Evolutionary conservation across 2,888 invertebrate species (phyloP), one percentile per base, ranked within the genome.

Genomic region (Drosophila meridionalis): DNA sequence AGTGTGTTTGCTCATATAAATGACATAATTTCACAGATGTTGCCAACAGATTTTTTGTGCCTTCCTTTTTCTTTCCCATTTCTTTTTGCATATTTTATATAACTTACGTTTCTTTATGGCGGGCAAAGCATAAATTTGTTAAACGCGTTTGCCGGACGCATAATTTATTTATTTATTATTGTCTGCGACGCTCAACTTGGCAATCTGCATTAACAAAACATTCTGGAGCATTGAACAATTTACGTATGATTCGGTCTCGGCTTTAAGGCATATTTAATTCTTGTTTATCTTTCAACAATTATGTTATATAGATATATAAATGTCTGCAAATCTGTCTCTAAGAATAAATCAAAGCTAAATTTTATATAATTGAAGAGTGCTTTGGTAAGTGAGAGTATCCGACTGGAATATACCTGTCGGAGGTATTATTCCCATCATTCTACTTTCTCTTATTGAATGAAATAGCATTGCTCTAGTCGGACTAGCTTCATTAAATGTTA

Each of bases 1-100:
- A 82, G 80, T 83, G 71, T 86, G 84, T 87, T 86, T 87, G 85
- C 83, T 79, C 83, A 86, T 86, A 88, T 86, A 88, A 88, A 88
- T 89, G 87, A 89, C 89, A 89, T 88, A 87, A 89, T 89, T 89
- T 90, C 75, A 76, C 80, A 89, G 87, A 82, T 89, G 88, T 74
- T 84, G 72, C 73, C 60, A 63, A 67, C 75, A 82, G 76, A 76
- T 80, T 74, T 75, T 68, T 69, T 5, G 50, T 14, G 28, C 14
- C 59, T 68, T 73, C 42, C 40, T 66, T 59, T 48, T 26, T 8
- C 36, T 30, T 30, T 64, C 52, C n/a, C 40, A 32, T 42, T 66
- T 58, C 68, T 68, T 56, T 48, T 73, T 82, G 82, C 82, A 83
- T 85, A 83, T 82, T 84, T 88, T 76, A 72, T 70, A 56, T 66